Evolutionary conservation across 2,888 invertebrate species (phyloP).

Genomic region (Halocaridina rubra): DNA sequence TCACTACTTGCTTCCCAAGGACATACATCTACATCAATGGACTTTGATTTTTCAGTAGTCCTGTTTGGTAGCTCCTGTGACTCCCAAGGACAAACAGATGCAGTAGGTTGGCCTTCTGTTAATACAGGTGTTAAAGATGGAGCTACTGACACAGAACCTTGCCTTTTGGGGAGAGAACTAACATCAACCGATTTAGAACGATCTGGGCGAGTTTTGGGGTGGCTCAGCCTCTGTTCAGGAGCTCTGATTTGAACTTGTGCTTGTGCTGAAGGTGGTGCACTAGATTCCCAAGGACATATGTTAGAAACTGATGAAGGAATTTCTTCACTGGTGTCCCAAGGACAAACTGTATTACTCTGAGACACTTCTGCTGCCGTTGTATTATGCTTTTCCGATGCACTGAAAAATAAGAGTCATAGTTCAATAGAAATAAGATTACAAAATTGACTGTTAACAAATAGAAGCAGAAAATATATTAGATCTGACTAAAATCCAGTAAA

Average conservation of each 20-base stretch:
- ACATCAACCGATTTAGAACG: slow-evolving; percentile 62
- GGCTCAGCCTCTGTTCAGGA: slow-evolving; percentile 12
- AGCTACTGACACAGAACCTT: slow-evolving; percentile 39
- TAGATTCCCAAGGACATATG: slow-evolving; percentile 62
- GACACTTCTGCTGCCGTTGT: slow-evolving; percentile 12
- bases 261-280: slow-evolving; percentile 26
- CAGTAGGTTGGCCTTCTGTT: slow-evolving; percentile 18
- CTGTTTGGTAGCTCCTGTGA: slow-evolving; percentile 41
- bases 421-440: no score
- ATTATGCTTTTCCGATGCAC: slow-evolving; percentile 30
- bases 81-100: slow-evolving; percentile 43
- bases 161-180: slow-evolving; percentile 34
- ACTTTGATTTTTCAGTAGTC: slow-evolving; percentile 50
- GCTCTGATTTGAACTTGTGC: not conserved
- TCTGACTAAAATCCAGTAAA: no score
- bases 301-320: slow-evolving; percentile 33
- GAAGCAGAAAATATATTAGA: no score
- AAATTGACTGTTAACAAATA: no score
- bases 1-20: slow-evolving; percentile 65
- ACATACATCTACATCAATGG: slow-evolving; percentile 65
- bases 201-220: slow-evolving; percentile 53
- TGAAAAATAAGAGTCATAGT: no score
- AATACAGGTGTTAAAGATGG: slow-evolving; percentile 37
- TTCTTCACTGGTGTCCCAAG: slow-evolving; percentile 71
- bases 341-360: slow-evolving; percentile 71